Evolutionary conservation across 2,113 vertebrate species (phyloP), one percentile per base, ranked within the genome.

Genomic region (Mesoclemmys tuberculata): DNA sequence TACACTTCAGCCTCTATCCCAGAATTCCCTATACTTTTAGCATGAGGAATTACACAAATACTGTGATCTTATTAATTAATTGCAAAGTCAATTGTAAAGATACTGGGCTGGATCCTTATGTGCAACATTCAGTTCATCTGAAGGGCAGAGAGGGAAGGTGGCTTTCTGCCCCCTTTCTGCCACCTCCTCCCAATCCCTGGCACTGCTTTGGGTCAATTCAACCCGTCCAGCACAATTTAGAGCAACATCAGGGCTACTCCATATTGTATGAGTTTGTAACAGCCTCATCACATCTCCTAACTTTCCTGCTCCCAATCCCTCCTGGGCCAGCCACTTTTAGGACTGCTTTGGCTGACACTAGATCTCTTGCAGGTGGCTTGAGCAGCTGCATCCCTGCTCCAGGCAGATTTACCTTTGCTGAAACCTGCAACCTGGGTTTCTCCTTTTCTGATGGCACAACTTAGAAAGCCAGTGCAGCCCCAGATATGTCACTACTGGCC

Each of bases 331-430:
- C n/a, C 35, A 41, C 0, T 0, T 19, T 64, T 91, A 89, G 71
- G 89, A 21, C 55, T 44, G 16, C 48, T 58, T 31, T 0, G 0
- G n/a, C 52, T 46, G 56, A 24, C 0, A 6, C 38, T 26, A 78
- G 6, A 1, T 2, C n/a, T 24, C 1, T 7, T n/a, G 84, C 38
- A 55, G 19, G 10, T 9, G 29, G 3, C 6, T 0, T 18, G 49
- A 55, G n/a, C 58, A 44, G n/a, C 0, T 1, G 9, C 58, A 18
- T 0, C 0, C 48, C 35, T 68, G 24, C 24, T 38, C 21, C 8
- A 80, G 24, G 22, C 35, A 71, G 0, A 0, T 26, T 10, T 2
- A 54, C 38, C 22, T n/a, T 0, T 0, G 27, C 3, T 24, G 27
- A 19, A 2, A 29, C 31, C 14, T 55, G n/a, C 0, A 1, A 16